phyloP scores from a whole-genome alignment of 2,113 vertebrate genomes.

The Thalassoma bifasciatum region DNA sequence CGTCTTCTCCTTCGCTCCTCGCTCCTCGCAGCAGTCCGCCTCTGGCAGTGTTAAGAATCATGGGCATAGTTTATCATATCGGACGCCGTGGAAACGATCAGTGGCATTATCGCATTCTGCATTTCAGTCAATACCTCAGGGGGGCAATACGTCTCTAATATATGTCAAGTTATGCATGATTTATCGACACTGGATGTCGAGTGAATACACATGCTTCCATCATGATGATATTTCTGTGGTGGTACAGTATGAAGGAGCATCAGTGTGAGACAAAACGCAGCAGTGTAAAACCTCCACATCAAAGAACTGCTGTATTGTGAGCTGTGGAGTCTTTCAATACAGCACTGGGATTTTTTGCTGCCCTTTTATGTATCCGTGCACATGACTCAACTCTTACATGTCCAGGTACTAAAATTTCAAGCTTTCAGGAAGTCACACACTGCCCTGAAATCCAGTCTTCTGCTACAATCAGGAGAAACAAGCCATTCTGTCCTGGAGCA shows the following conservation, averaged over 20 bases:
- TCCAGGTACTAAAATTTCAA: not conserved
- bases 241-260: not conserved
- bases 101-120: constrained; percentile 46
- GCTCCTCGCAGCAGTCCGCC: constrained; percentile 4
- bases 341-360: not conserved
- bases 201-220: constrained; percentile 26
- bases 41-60: constrained; percentile 49
- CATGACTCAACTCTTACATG: constrained; percentile 39
- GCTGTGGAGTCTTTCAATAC: not conserved
- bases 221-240: constrained; percentile 3
- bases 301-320: constrained; percentile 2
- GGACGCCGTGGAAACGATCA: constrained; percentile 24
- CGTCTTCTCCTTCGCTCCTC: constrained; percentile 12
- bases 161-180: constrained; percentile 44
- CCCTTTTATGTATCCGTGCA: constrained; percentile 11
- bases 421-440: not conserved
- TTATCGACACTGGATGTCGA: constrained; percentile 32
- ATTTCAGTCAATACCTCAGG: constrained; percentile 58
- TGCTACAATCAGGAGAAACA: constrained; percentile 17
- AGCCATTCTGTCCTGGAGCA: constrained; percentile 33
- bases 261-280: constrained; percentile 3
- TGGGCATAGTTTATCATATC: constrained; percentile 53
- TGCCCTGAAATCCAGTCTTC: constrained; percentile 6
- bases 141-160: constrained; percentile 42
- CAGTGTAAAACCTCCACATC: constrained; percentile 14